These are phyloP conservation scores for Merluccius polli DNA, from an alignment of 2,797 vertebrate species.

Conservation along the genomic window DNA sequence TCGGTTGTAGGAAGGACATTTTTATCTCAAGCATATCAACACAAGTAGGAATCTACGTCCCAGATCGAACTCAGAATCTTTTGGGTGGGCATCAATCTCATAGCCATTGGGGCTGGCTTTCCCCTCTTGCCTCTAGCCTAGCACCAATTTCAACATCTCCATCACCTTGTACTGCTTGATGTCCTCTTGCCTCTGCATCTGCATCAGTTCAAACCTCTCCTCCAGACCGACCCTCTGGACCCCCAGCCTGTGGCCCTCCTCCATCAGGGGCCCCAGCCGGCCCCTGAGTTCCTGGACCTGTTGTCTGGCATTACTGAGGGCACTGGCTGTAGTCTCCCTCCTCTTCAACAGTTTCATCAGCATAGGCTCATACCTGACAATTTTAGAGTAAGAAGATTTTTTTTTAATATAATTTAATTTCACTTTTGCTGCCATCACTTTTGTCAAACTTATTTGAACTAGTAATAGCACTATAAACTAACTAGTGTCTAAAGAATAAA, in stretches of 20 bases:
- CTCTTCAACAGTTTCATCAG: slow-evolving; percentile 82
- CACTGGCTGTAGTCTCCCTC: slow-evolving; percentile 72
- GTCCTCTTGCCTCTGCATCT: slow-evolving; percentile 80
- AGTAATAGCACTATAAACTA: background rate
- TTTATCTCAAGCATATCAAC: no score
- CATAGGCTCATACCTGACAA: slow-evolving; percentile 81
- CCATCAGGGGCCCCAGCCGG: slow-evolving; percentile 77
- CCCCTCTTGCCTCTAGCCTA: background rate
- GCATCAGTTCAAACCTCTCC: slow-evolving; percentile 80
- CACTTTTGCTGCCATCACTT: background rate
- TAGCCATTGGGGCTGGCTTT: background rate
- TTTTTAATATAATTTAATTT: background rate
- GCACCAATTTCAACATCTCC: background rate
- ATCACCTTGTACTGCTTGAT: slow-evolving; percentile 83
- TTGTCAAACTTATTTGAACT: background rate
- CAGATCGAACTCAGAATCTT: background rate
- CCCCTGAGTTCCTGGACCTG: slow-evolving; percentile 79
- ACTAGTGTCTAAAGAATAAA: background rate
- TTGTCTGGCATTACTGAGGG: slow-evolving; percentile 76
- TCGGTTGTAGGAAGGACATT: no score
- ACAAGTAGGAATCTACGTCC: background rate
- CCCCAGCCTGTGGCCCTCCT: slow-evolving; percentile 76
- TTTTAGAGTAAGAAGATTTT: background rate
- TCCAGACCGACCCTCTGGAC: slow-evolving; percentile 83
- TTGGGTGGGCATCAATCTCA: background rate